phyloP scores from a whole-genome alignment of 2,888 invertebrate species.

The Ectemnius lituratus region DNA sequence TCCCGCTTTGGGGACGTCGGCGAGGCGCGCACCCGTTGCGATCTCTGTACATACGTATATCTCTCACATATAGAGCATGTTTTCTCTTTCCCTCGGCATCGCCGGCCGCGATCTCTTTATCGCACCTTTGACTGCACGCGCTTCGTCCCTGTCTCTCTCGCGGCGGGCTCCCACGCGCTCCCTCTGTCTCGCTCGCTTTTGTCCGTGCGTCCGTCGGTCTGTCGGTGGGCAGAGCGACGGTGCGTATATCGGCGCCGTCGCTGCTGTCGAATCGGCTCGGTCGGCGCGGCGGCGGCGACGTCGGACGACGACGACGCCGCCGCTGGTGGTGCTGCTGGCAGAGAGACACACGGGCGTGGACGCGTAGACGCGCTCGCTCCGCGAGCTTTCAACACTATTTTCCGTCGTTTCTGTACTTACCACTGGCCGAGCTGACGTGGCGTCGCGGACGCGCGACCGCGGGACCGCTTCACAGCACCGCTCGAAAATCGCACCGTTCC shows the following conservation, averaged over 20 bases:
- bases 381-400: slow-evolving; percentile 49
- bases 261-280: slow-evolving; percentile 57
- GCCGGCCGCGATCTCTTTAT: slow-evolving; percentile 35
- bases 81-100: slow-evolving; percentile 32
- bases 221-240: slow-evolving; percentile 45
- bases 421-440: slow-evolving; percentile 81
- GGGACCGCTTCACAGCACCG: slow-evolving; percentile 60
- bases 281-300: slow-evolving; percentile 57
- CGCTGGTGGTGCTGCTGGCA: neutral
- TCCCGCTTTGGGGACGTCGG: no score
- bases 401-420: slow-evolving; percentile 82
- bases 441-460: slow-evolving; percentile 63
- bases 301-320: neutral
- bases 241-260: slow-evolving; percentile 58
- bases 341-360: slow-evolving; percentile 62
- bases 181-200: slow-evolving; percentile 40
- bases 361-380: slow-evolving; percentile 60
- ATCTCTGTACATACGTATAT: slow-evolving; percentile 4
- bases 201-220: slow-evolving; percentile 44
- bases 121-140: slow-evolving; percentile 29
- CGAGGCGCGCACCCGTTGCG: neutral
- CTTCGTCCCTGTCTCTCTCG: slow-evolving; percentile 38
- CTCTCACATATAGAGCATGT: no score
- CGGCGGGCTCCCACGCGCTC: slow-evolving; percentile 35
- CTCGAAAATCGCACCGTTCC: slow-evolving; percentile 74